phyloP scores from a whole-genome alignment of 2,888 invertebrate species.

The Ichneumon xanthorius region DNA sequence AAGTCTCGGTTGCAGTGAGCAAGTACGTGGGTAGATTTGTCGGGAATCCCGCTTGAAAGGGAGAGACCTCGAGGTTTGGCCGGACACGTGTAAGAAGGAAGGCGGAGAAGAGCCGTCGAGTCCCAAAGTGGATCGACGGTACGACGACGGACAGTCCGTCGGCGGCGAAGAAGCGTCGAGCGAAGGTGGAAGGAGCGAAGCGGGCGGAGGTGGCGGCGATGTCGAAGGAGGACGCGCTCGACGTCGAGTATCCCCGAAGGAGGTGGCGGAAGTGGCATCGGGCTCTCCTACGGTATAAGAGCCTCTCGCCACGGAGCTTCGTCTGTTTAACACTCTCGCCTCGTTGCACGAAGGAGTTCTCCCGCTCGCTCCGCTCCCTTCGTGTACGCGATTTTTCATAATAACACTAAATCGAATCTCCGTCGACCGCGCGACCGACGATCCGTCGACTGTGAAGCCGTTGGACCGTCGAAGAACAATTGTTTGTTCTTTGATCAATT shows the following conservation, averaged over 20 bases:
- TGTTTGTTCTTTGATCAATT: conserved; percentile 31
- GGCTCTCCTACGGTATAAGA: conserved; percentile 79
- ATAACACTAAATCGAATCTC: neutral
- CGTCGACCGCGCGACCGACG: conserved; percentile 7
- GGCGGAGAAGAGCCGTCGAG: neutral
- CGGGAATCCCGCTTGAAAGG: conserved; percentile 45
- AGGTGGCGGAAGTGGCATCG: conserved; percentile 71
- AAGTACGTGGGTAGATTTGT: neutral
- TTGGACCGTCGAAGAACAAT: conserved; percentile 37
- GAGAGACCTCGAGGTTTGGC: conserved; percentile 20
- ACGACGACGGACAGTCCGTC: conserved; percentile 70
- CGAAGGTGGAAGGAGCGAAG: conserved; percentile 68
- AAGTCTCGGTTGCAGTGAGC: neutral
- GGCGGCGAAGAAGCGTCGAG: conserved; percentile 26
- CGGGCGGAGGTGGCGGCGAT: conserved; percentile 15
- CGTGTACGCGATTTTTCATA: conserved; percentile 15
- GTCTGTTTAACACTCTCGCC: conserved; percentile 84
- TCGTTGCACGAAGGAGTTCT: conserved; percentile 66
- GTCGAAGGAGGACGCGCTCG: conserved; percentile 41
- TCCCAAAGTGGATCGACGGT: conserved; percentile 39
- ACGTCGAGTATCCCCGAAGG: conserved; percentile 50
- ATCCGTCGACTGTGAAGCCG: conserved; percentile 26
- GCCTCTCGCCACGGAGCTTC: conserved; percentile 78
- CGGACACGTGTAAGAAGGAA: conserved; percentile 6
- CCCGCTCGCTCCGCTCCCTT: conserved; percentile 32